A percentile compares a stretch with the other conserved stretches of the same genome.
Evolutionary conservation across 2,113 vertebrate genomes (phyloP).

Genomic region (Murina feae): DNA sequence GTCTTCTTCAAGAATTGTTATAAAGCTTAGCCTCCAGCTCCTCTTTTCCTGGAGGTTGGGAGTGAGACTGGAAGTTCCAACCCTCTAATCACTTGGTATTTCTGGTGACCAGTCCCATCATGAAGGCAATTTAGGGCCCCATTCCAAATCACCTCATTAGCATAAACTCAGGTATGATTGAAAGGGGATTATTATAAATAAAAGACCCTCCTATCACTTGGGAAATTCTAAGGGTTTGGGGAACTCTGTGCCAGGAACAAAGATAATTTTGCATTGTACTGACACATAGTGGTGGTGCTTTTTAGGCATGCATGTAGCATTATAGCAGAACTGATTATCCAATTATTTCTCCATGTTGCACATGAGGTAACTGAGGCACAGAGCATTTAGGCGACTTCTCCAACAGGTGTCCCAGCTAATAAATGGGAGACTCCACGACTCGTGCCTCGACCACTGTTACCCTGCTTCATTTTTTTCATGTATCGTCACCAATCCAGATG

Average conservation of each 20-base stretch:
- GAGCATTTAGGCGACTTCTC: not conserved
- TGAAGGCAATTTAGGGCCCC: not conserved
- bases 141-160: not conserved
- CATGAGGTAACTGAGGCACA: not conserved
- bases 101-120: not conserved
- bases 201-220: not conserved
- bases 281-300: not conserved
- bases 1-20: not conserved
- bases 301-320: not conserved
- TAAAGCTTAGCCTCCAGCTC: not conserved
- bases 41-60: not conserved
- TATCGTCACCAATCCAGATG: slow-evolving; percentile 17
- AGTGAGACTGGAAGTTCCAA: not conserved
- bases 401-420: not conserved
- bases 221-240: not conserved
- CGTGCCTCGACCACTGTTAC: not conserved
- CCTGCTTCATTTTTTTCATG: not conserved
- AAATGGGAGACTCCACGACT: not conserved
- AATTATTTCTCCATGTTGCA: not conserved
- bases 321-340: not conserved
- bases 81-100: not conserved
- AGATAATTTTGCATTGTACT: not conserved
- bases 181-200: not conserved
- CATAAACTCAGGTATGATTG: not conserved
- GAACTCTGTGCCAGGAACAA: not conserved